Conservation (phyloP, 2,888 invertebrate genomes). For the Philaethria dido region DNA sequence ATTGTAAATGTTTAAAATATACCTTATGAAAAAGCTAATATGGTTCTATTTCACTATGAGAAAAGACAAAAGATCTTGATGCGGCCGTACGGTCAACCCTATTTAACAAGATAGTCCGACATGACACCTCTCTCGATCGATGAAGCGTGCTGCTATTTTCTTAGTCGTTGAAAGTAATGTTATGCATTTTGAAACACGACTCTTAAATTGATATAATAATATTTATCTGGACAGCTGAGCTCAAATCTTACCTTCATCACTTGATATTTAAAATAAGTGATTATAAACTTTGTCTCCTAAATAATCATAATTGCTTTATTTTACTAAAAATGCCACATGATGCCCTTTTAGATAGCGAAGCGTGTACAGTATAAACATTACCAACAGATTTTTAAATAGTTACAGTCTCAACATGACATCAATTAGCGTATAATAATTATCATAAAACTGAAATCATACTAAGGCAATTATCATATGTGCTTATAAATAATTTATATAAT, state of each 20-base stretch:
- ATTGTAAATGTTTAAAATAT: conserved; percentile 39
- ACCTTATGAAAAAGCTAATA: conserved; percentile 34
- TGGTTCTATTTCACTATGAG: conserved; percentile 40
- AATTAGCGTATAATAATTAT: conserved; percentile 18
- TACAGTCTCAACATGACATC: too few species aligned
- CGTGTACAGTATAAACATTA: too few species aligned
- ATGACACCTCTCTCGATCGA: conserved; percentile 63
- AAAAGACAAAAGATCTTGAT: conserved; percentile 33
- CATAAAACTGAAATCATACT: not conserved
- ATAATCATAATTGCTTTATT: not conserved
- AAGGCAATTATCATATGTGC: not conserved
- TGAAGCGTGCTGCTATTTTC: conserved; percentile 60
- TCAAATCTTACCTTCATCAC: not conserved
- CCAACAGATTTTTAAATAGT: too few species aligned
- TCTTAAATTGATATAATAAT: conserved; percentile 25
- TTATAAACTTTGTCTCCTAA: not conserved
- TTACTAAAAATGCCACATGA: conserved; percentile 23
- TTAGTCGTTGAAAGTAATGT: conserved; percentile 52
- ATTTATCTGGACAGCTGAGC: not conserved
- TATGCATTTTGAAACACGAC: conserved; percentile 29
- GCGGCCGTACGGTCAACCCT: conserved; percentile 54
- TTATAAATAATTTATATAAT: not conserved
- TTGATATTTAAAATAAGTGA: not conserved
- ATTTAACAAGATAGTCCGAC: conserved; percentile 59
- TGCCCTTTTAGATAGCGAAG: conserved; percentile 13